These are phyloP conservation scores for Aphidoletes aphidimyza DNA, from an alignment of 2,888 invertebrate genomes.

Conservation along the genomic window DNA sequence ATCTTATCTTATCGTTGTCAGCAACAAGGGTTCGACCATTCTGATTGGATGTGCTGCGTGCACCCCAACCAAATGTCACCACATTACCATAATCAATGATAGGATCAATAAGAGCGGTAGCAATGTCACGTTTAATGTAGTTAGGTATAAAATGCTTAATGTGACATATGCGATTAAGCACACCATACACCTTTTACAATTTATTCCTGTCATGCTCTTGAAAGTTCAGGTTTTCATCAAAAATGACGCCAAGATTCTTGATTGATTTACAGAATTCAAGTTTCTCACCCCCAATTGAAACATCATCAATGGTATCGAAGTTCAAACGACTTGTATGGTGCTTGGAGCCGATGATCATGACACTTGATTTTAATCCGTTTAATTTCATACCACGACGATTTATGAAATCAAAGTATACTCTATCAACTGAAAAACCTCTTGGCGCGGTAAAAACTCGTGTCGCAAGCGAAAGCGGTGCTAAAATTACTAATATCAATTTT, in stretches of 20 bases:
- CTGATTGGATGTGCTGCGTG: neutral
- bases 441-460: too few species aligned
- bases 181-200: conserved; percentile 25
- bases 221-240: neutral
- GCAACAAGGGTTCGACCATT: neutral
- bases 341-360: conserved; percentile 16
- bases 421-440: too few species aligned
- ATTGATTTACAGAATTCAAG: conserved; percentile 29
- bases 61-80: neutral
- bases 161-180: neutral
- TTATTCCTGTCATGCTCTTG: conserved; percentile 29
- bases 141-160: conserved; percentile 5
- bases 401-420: neutral
- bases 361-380: neutral
- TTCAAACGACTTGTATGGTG: conserved; percentile 1
- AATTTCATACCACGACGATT: conserved; percentile 18
- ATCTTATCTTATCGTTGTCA: neutral
- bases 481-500: too few species aligned
- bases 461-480: neutral
- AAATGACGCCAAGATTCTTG: neutral
- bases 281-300: neutral
- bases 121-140: conserved; percentile 6
- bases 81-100: neutral
- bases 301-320: neutral
- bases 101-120: neutral